Base-by-base conservation (phyloP, 2,113 vertebrate genomes). In the Oxygymnocypris stewartii region DNA sequence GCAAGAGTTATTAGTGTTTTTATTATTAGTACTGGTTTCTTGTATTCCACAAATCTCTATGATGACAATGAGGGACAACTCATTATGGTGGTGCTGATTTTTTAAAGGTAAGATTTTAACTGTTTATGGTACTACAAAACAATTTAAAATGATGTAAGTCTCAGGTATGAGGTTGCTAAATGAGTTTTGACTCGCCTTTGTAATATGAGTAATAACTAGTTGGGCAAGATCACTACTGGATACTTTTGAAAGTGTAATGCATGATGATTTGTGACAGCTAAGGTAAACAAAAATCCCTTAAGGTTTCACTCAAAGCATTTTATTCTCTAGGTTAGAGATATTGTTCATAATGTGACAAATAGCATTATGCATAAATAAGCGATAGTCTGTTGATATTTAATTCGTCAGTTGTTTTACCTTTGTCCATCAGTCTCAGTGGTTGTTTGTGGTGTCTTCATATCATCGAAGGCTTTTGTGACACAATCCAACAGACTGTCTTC, bases 401-500 rank as follows among this genome's bases (percentile, higher is more conserved):
- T 35, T 40, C 23, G 18, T 59, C 8, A n/a, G 8, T n/a, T 61
- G 71, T 49, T 77, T 28, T 77, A 47, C 74, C n/a, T 49, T 49
- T 77, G 42, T 77, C 11, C 18, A 20, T 80, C 20, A 42, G 54
- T 14, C 40, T 67, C 12, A 4, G n/a, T 51, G 6, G 44, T 4
- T 40, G 9, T 44, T 81, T 65, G 37, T 12, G 4, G 11, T 18
- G 31, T 73, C 59, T 40, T 42, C 18, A 71, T 6, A 40, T 8
- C 12, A n/a, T 54, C 10, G 2, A 84, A 51, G n/a, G 42, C 82
- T 57, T 73, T 23, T 71, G 82, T 54, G 18, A 84, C 20, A n/a
- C 20, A 73, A n/a, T 71, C 28, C 82, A 73, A 73, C 18, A 84
- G 31, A 73, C 67, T 57, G 65, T 16, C 65, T n/a, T 69, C 61